A percentile compares a stretch with the other conserved stretches of the same genome.
Evolutionary conservation across 2,797 vertebrate genomes (phyloP).

Genomic region (Potorous gilbertii): DNA sequence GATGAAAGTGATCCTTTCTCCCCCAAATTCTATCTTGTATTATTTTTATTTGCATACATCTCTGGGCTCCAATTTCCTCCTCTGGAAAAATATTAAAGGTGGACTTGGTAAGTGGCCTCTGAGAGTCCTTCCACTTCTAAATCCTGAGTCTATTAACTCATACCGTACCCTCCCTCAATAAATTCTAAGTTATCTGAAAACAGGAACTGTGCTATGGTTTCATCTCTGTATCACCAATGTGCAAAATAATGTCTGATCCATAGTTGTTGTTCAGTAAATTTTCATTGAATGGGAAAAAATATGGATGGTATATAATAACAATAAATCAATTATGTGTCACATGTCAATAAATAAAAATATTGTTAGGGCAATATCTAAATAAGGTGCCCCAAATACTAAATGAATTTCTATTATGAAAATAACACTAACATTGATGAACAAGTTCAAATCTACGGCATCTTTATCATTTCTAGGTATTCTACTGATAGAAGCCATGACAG

Average conservation of each 20-base stretch:
- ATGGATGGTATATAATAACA: not conserved
- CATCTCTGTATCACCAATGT: not conserved
- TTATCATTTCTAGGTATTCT: not conserved
- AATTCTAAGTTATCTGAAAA: not conserved
- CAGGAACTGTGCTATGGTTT: not conserved
- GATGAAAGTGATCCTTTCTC: not conserved
- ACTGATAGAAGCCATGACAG: not conserved
- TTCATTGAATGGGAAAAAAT: not conserved
- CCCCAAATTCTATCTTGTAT: not conserved
- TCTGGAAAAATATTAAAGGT: not conserved
- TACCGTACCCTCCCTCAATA: not conserved
- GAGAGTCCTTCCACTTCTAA: not conserved
- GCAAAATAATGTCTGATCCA: not conserved
- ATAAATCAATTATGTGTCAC: not conserved
- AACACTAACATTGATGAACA: not conserved
- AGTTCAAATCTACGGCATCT: not conserved
- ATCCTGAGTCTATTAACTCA: not conserved
- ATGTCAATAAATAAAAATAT: not conserved
- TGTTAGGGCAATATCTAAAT: not conserved
- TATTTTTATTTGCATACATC: not conserved
- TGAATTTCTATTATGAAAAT: not conserved
- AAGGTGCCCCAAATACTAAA: not conserved
- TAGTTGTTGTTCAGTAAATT: conserved; percentile 22
- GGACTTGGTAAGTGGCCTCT: not conserved
- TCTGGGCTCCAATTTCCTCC: not conserved